Evolutionary conservation across 2,797 vertebrate species (phyloP), one percentile per base, ranked within the genome.

Genomic region (Fistularia commersonii): DNA sequence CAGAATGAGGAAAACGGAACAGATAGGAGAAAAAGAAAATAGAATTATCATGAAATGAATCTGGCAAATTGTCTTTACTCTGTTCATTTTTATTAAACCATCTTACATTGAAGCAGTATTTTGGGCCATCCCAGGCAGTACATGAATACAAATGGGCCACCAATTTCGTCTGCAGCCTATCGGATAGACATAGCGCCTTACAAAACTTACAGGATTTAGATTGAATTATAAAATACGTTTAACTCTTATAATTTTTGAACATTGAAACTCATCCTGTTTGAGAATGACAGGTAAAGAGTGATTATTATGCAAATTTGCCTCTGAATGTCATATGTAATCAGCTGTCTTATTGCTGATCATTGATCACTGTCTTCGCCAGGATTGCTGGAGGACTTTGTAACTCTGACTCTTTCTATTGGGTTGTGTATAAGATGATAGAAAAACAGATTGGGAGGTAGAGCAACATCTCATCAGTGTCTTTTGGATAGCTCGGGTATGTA

Each of bases 21-120:
- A 61, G 59, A 75, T 61, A 55, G 37, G 52, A 43, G 46, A 35
- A 13, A 63, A 45, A 48, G 55, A 73, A 69, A 78, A 72, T 86
- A 83, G 73, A 83, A 86, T 90, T 89, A 92, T 90, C 87, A 85
- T 91, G 52, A 92, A 93, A 92, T 91, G 91, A 88, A 93, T 93
- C 92, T 91, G 87, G 85, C 88, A 88, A 90, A 85, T 87, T 61
- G 74, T 86, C 68, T 84, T 65, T 54, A 66, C 66, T 66, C 72
- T 51, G 63, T 76, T 61, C 40, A 60, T 79, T 69, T 81, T 71
- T 72, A 57, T 76, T 44, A 42, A 64, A 49, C 61, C 41, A 36
- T 67, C 77, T 60, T 46, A 51, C 34, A 23, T 37, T 6, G 35
- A 54, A n/a, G 10, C 10, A 11, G 64, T 74, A 40, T 54, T 58